Evolutionary conservation across 2,797 vertebrate genomes (phyloP).

Genomic region (Staurois parvus): DNA sequence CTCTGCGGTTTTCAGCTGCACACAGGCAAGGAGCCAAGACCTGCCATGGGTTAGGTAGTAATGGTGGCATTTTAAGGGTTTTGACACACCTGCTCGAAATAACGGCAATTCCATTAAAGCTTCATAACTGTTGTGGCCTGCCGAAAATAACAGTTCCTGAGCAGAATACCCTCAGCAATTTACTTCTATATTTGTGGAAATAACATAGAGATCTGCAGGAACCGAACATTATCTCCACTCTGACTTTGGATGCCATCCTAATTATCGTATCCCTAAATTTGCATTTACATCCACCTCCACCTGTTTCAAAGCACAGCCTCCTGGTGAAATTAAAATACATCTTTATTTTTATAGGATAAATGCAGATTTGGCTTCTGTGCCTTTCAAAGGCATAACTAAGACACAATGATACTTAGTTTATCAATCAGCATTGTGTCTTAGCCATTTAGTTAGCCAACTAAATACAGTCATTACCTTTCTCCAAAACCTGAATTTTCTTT

Average conservation of each 20-base stretch:
- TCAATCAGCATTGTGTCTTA: background rate
- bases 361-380: conserved; percentile 10
- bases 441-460: background rate
- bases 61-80: background rate
- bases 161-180: conserved; percentile 47
- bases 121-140: conserved; percentile 29
- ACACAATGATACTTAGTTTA: background rate
- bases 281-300: conserved; percentile 34
- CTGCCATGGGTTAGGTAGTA: conserved; percentile 12
- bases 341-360: conserved; percentile 50
- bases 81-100: conserved; percentile 44
- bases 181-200: conserved; percentile 29
- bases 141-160: conserved; percentile 40
- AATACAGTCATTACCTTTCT: conserved; percentile 17
- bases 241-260: conserved; percentile 13
- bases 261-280: background rate
- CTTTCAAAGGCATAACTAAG: conserved; percentile 1
- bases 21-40: conserved; percentile 18
- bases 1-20: background rate
- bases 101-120: conserved; percentile 29
- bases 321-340: conserved; percentile 45
- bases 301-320: conserved; percentile 39
- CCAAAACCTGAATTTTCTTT: background rate
- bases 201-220: conserved; percentile 22
- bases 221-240: conserved; percentile 14